Evolutionary conservation across 2,113 vertebrate species (phyloP).

Genomic region (Telmatochromis sp.): DNA sequence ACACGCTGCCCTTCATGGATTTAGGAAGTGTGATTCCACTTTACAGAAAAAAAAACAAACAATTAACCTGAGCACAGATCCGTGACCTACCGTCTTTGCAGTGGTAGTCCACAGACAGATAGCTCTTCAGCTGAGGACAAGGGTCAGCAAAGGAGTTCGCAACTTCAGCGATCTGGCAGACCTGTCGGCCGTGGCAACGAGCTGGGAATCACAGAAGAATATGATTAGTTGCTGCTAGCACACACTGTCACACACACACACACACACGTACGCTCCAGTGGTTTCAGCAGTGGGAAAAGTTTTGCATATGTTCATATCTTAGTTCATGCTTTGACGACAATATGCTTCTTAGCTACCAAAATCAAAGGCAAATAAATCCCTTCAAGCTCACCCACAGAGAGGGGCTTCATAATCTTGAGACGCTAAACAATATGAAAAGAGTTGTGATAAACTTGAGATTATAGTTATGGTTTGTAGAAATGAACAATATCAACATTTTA

Average conservation of each 20-base stretch:
- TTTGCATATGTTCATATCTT: background rate
- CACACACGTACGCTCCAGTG: background rate
- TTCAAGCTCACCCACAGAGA: background rate
- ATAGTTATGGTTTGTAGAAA: background rate
- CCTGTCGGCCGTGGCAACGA: slow-evolving; percentile 77
- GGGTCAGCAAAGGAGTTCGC: slow-evolving; percentile 73
- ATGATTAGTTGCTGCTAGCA: background rate
- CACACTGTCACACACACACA: too few species aligned
- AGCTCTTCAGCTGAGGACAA: slow-evolving; percentile 77
- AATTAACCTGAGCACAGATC: background rate
- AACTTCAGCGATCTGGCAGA: slow-evolving; percentile 76
- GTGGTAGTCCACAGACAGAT: slow-evolving; percentile 80
- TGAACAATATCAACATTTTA: background rate
- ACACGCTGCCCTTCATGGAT: background rate
- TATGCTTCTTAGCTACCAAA: background rate
- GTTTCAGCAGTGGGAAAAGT: background rate
- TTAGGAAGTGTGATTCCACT: background rate
- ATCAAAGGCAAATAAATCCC: background rate
- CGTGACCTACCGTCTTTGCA: slow-evolving; percentile 79
- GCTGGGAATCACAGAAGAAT: slow-evolving; percentile 48
- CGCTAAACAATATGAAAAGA: background rate
- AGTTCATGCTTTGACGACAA: background rate
- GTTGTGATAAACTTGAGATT: background rate
- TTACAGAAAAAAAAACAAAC: rapidly evolving
- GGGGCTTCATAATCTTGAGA: background rate